These are phyloP conservation scores for Tetrax tetrax DNA, from an alignment of 2,113 vertebrate genomes.

Conservation along the genomic window DNA sequence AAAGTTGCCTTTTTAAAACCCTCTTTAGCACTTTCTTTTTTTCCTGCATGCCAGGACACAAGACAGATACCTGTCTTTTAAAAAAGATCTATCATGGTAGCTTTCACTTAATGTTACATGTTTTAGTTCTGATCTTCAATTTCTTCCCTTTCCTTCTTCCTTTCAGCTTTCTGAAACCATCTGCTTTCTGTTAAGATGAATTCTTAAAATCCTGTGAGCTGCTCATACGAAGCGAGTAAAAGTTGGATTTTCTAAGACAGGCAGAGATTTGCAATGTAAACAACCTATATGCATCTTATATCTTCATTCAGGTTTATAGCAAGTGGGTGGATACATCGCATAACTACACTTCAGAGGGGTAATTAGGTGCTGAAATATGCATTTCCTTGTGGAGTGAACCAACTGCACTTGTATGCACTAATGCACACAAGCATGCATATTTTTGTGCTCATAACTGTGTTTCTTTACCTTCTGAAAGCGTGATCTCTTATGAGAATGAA, in stretches of 20 bases:
- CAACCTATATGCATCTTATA: conserved; percentile 34
- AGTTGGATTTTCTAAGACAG: conserved; percentile 48
- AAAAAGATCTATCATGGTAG: not conserved
- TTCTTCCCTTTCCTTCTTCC: conserved; percentile 25
- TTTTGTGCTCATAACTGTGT: not conserved
- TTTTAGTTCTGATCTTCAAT: not conserved
- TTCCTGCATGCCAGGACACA: not conserved
- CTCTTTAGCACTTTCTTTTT: not conserved
- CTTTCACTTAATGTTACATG: not conserved
- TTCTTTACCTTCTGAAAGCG: not conserved
- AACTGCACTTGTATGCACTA: not conserved
- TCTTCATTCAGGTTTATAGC: conserved; percentile 64
- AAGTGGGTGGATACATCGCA: conserved; percentile 10
- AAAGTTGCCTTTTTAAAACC: not conserved
- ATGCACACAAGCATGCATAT: not conserved
- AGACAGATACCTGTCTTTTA: not conserved
- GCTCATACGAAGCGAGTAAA: conserved; percentile 34
- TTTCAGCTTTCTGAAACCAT: conserved; percentile 63
- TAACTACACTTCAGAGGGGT: conserved; percentile 20
- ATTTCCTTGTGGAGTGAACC: not conserved
- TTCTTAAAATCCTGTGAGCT: conserved; percentile 45
- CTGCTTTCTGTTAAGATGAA: conserved; percentile 61
- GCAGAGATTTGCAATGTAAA: conserved; percentile 52
- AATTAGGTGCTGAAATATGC: conserved; percentile 26
- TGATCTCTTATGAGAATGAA: not conserved